Conservation (phyloP, 1,140 invertebrate genomes). For the Anastatus disparis region DNA sequence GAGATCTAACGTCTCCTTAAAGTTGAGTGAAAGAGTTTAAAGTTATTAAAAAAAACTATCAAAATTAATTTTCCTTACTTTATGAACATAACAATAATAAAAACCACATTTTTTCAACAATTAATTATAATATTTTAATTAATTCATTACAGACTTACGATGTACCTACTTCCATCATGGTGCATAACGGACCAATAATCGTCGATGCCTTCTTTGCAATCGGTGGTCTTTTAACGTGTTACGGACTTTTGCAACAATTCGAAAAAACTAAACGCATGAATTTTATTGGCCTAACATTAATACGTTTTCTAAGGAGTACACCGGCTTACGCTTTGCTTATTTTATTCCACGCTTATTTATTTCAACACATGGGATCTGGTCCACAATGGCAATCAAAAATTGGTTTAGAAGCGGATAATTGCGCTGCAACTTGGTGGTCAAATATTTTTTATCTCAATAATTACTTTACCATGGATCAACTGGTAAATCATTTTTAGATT, state of each 20-base stretch:
- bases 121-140: no score
- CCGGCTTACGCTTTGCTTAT: constrained; percentile 59
- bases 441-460: constrained; percentile 71
- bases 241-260: constrained; percentile 52
- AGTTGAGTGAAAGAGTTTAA: no score
- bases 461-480: constrained; percentile 58
- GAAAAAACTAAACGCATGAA: constrained; percentile 53
- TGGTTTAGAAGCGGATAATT: constrained; percentile 51
- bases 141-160: constrained; percentile 21
- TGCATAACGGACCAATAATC: constrained; percentile 54
- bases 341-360: constrained; percentile 54
- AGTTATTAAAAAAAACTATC: no score
- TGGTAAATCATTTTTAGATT: constrained; percentile 38
- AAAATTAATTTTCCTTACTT: no score
- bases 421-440: constrained; percentile 69
- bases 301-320: constrained; percentile 55
- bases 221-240: constrained; percentile 54
- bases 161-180: constrained; percentile 35
- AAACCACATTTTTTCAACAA: no score
- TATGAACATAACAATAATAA: no score
- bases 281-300: constrained; percentile 44
- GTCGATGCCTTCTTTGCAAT: constrained; percentile 58
- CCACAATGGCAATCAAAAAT: constrained; percentile 54
- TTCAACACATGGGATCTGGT: constrained; percentile 53
- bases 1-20: no score